A percentile compares a stretch with the other conserved stretches of the same genome.
These are phyloP conservation scores for Mactromeris polynyma DNA, from an alignment of 2,888 invertebrate genomes.

Conservation along the genomic window DNA sequence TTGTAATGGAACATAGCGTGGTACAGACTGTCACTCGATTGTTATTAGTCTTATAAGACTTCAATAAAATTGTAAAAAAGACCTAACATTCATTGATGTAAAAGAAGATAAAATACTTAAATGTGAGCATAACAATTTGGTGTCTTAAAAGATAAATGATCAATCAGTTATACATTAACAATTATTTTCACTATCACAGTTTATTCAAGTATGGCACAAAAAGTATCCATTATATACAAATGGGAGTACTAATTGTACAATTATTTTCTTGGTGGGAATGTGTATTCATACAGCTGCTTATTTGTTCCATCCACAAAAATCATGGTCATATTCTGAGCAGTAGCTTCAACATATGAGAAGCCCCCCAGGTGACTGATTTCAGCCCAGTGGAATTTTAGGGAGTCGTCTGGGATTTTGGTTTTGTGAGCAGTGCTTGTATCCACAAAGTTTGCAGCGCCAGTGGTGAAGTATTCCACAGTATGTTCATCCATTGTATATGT, in stretches of 20 bases:
- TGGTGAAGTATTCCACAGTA: constrained; percentile 87
- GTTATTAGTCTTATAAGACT: too few species aligned
- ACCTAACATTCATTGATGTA: too few species aligned
- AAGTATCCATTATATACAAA: too few species aligned
- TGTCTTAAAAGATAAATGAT: too few species aligned
- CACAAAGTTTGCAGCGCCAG: constrained; percentile 87
- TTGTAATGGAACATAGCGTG: too few species aligned
- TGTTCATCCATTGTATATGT: constrained; percentile 61
- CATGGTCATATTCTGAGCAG: constrained; percentile 79
- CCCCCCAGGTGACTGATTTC: constrained; percentile 85
- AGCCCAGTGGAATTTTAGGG: constrained; percentile 86
- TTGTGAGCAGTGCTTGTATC: constrained; percentile 84
- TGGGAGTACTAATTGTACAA: background rate
- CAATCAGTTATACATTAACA: too few species aligned
- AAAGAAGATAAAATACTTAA: too few species aligned
- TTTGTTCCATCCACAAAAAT: constrained; percentile 80
- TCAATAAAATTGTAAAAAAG: too few species aligned
- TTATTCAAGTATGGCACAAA: too few species aligned
- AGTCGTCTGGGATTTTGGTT: constrained; percentile 79
- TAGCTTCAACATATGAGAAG: constrained; percentile 83
- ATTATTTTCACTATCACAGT: too few species aligned
- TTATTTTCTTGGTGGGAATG: constrained; percentile 76
- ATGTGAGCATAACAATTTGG: too few species aligned
- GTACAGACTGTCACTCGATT: too few species aligned
- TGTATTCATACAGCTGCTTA: constrained; percentile 75